A percentile compares a stretch with the other conserved stretches of the same genome.
Conservation (phyloP, 2,113 vertebrate genomes). For the Megaceryle maxima region DNA sequence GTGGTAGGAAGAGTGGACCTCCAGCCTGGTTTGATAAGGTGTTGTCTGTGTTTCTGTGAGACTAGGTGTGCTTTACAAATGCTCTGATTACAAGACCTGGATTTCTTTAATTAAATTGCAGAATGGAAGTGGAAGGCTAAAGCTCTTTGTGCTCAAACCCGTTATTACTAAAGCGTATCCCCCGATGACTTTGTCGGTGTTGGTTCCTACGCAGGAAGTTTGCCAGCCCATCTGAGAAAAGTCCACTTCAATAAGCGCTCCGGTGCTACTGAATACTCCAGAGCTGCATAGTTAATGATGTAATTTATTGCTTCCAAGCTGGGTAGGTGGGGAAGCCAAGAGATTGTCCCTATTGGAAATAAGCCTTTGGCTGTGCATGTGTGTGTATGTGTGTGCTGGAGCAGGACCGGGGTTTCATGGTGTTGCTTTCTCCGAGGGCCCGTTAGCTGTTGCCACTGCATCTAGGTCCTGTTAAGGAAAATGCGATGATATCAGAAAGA, state of each 20-base stretch:
- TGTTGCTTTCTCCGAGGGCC: not conserved
- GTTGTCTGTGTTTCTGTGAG: not conserved
- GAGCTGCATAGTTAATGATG: not conserved
- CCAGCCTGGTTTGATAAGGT: not conserved
- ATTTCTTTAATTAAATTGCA: not conserved
- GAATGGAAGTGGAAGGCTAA: not conserved
- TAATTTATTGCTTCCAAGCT: not conserved
- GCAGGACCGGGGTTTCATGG: not conserved
- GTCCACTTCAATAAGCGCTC: not conserved
- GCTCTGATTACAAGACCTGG: not conserved
- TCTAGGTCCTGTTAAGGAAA: not conserved
- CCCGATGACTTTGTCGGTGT: not conserved
- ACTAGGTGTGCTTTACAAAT: not conserved
- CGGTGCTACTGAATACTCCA: not conserved
- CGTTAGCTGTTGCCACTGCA: not conserved
- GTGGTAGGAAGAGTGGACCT: not conserved
- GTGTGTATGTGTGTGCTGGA: not conserved
- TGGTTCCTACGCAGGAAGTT: not conserved
- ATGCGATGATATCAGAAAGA: not conserved
- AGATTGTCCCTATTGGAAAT: not conserved
- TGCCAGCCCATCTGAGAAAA: not conserved
- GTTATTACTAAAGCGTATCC: not conserved
- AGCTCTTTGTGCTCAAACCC: not conserved
- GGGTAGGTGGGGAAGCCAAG: conserved; percentile 4
- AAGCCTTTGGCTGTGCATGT: not conserved